Percentiles rank a stretch among this genome's conserved stretches.
Conservation (phyloP, 2,888 invertebrate genomes). For the Tricholauxania praeusta region DNA sequence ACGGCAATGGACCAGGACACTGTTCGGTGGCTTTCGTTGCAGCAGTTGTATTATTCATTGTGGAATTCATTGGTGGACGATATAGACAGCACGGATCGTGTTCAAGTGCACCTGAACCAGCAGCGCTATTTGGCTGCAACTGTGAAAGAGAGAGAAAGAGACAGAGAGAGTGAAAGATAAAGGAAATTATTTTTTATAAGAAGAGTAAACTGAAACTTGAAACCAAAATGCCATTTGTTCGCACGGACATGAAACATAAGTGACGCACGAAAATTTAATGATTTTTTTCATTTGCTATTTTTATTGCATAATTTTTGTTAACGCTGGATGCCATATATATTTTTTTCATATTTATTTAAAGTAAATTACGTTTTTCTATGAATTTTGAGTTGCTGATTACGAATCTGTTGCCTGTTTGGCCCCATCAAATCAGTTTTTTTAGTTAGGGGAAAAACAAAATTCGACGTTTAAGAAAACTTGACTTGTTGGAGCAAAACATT, state of each 20-base stretch:
- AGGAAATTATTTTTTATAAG: too few relatives aligned
- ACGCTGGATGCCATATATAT: too few relatives aligned
- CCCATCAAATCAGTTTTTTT: too few relatives aligned
- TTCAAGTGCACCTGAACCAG: constrained; percentile 95
- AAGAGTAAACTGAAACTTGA: too few relatives aligned
- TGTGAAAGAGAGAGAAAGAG: constrained; percentile 66
- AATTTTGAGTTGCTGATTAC: background rate
- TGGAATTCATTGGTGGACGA: constrained; percentile 68
- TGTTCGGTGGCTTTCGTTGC: constrained; percentile 64
- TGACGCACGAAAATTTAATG: too few relatives aligned
- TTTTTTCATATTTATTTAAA: too few relatives aligned
- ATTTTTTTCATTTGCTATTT: too few relatives aligned
- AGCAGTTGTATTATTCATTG: constrained; percentile 26
- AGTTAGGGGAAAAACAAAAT: too few relatives aligned
- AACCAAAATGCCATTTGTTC: too few relatives aligned
- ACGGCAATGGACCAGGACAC: constrained; percentile 84
- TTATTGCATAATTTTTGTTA: background rate
- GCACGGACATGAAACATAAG: background rate
- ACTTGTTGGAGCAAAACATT: too few relatives aligned
- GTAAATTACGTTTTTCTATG: background rate
- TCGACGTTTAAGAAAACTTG: too few relatives aligned
- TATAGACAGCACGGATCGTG: constrained; percentile 96
- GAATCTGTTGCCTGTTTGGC: too few relatives aligned
- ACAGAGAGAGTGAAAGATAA: background rate
- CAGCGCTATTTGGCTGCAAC: constrained; percentile 94